Base-by-base conservation (phyloP, 1,140 invertebrate genomes). In the Grapholita molesta region DNA sequence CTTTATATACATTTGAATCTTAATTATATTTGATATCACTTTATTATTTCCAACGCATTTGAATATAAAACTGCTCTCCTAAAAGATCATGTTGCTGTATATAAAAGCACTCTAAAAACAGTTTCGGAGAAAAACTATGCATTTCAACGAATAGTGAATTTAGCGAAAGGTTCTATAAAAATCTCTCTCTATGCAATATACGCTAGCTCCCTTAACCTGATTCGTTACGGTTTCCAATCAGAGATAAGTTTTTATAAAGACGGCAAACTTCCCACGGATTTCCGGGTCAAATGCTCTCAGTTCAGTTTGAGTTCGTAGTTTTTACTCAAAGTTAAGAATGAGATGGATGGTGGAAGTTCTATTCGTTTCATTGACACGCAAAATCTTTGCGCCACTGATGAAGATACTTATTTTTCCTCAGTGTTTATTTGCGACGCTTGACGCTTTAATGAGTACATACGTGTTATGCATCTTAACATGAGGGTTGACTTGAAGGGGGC, bases 161-260 rank as follows among this genome's bases (percentile, higher is more conserved):
- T 35, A 12, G 11, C 11, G 9, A 38, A 5, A n/a, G n/a, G n/a
- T n/a, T n/a, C n/a, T n/a, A 30, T 30, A 7, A 7, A 30, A 30
- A 4, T 30, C 28, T 7, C 3, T 30, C 3, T 7, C 28, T 30
- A 3, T 30, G 28, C 28, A 18, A n/a, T 8, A 48, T 21, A 8
- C 42, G 42, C 42, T 48, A 48, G n/a, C 42, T 48, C 8, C 18
- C 18, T 1, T 48, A 48, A 48, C 42, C 21, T 48, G 42, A 48
- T 48, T 48, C 42, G 42, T 48, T 48, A 48, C 42, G 42, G 42
- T 48, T 48, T 48, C 42, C 42, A 48, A 48, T 48, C 42, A 48
- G 42, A 48, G 42, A 48, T 48, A 48, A 48, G 42, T 48, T 48
- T 48, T 48, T 48, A 48, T 48, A 48, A 48, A 48, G 42, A 48